A percentile compares a stretch with the other conserved stretches of the same genome.
These are phyloP conservation scores for Gonocerus acuteangulatus DNA, from an alignment of 2,888 invertebrate species.

Conservation along the genomic window DNA sequence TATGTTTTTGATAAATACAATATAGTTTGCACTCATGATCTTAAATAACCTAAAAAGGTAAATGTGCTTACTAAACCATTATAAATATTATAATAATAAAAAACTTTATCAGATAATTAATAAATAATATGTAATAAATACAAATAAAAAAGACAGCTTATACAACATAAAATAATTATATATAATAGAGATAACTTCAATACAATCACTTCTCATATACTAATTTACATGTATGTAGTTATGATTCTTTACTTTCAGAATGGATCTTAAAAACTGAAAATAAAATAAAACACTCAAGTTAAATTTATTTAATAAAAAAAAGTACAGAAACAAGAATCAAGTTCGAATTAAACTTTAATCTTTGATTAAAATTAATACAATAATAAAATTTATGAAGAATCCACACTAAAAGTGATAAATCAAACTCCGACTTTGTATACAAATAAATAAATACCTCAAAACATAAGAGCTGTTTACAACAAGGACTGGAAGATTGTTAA, in stretches of 20 bases:
- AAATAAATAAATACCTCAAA: slow-evolving; percentile 24
- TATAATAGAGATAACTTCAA: slow-evolving; percentile 30
- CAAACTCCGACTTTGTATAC: slow-evolving; percentile 1
- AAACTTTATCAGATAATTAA: slow-evolving; percentile 34
- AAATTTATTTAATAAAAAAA: slow-evolving; percentile 14
- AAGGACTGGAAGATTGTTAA: slow-evolving; percentile 10
- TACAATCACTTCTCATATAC: slow-evolving; percentile 22
- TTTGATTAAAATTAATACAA: slow-evolving; percentile 9
- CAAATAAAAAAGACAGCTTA: slow-evolving; percentile 36
- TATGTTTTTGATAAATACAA: slow-evolving; percentile 25
- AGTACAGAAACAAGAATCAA: slow-evolving; percentile 11
- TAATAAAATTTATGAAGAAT: slow-evolving; percentile 8
- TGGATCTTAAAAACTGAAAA: slow-evolving; percentile 5
- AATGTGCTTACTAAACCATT: slow-evolving; percentile 18
- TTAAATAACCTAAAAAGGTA: slow-evolving; percentile 25
- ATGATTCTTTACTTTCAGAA: slow-evolving; percentile 1
- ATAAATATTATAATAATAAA: slow-evolving; percentile 31
- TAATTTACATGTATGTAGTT: slow-evolving; percentile 13
- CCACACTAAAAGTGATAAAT: slow-evolving; percentile 22
- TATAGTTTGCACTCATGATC: slow-evolving; percentile 21
- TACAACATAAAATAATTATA: slow-evolving; percentile 32
- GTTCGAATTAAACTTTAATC: slow-evolving; percentile 22
- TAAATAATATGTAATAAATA: slow-evolving; percentile 36
- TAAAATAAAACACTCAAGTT: slow-evolving; percentile 7
- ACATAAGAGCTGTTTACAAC: slow-evolving; percentile 10